A percentile compares a stretch with the other conserved stretches of the same genome.
These are phyloP conservation scores for Netelia inedita DNA, from an alignment of 2,888 invertebrate genomes.

Conservation along the genomic window DNA sequence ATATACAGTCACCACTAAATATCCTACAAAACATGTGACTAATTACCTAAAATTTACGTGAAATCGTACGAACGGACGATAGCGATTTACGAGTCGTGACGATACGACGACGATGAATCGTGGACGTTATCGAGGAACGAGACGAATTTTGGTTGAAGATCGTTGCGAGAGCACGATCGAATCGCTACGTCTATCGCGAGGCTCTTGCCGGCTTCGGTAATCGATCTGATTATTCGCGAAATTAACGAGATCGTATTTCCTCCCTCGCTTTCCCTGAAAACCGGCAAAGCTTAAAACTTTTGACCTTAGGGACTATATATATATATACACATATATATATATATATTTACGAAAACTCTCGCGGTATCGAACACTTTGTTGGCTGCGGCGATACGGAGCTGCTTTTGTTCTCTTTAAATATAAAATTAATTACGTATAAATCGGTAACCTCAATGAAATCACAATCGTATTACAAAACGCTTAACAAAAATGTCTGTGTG, in stretches of 20 bases:
- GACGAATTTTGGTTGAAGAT: slow-evolving; percentile 18
- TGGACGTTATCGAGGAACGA: slow-evolving; percentile 11
- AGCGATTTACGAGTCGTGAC: slow-evolving; percentile 27
- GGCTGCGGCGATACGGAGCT: slow-evolving; percentile 29
- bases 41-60: slow-evolving; percentile 70
- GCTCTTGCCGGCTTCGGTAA: slow-evolving; percentile 47
- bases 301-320: slow-evolving; percentile 72
- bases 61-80: slow-evolving; percentile 55
- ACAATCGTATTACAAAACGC: slow-evolving; percentile 79
- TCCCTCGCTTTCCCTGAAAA: slow-evolving; percentile 7
- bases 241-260: slow-evolving; percentile 11
- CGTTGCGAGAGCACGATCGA: slow-evolving; percentile 38
- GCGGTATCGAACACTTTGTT: slow-evolving; percentile 28
- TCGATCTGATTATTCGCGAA: slow-evolving; percentile 19
- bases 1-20: slow-evolving; percentile 83
- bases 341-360: slow-evolving; percentile 25
- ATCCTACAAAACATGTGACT: slow-evolving; percentile 79
- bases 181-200: slow-evolving; percentile 56
- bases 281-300: slow-evolving; percentile 71
- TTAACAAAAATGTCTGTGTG: slow-evolving; percentile 28
- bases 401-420: slow-evolving; percentile 47
- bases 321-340: slow-evolving; percentile 28
- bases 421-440: slow-evolving; percentile 79
- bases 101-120: slow-evolving; percentile 23
- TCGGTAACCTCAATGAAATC: slow-evolving; percentile 85